Evolutionary conservation across 2,888 invertebrate genomes (phyloP).

Genomic region (Orchestes rusci): DNA sequence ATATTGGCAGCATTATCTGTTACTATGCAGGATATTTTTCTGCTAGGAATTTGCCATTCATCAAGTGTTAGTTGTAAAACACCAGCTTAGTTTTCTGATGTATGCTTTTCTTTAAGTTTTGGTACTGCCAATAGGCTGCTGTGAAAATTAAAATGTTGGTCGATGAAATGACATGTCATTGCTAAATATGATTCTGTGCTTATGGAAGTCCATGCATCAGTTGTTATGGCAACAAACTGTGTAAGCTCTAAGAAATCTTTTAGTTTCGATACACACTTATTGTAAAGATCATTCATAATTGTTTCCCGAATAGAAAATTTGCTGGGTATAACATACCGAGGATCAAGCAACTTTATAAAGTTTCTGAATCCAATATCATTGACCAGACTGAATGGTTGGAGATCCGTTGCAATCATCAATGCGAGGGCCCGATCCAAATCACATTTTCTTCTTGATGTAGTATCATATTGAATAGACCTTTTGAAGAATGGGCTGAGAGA

Average conservation of each 20-base stretch:
- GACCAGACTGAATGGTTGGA: slow-evolving; percentile 20
- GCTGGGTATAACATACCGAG: slow-evolving; percentile 17
- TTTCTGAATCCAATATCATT: slow-evolving; percentile 20
- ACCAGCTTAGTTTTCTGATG: too few species aligned
- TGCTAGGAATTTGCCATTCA: too few species aligned
- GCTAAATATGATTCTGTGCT: slow-evolving; percentile 14
- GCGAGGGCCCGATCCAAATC: slow-evolving; percentile 4
- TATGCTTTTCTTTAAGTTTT: too few species aligned
- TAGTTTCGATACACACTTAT: neutral
- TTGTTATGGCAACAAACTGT: slow-evolving; percentile 5
- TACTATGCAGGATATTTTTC: too few species aligned
- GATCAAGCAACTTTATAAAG: slow-evolving; percentile 18
- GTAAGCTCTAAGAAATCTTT: neutral
- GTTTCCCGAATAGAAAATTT: too few species aligned
- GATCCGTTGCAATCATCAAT: slow-evolving; percentile 21
- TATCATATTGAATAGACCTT: slow-evolving; percentile 10
- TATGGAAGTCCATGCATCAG: slow-evolving; percentile 14
- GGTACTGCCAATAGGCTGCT: too few species aligned
- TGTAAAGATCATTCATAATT: neutral
- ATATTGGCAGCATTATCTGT: too few species aligned
- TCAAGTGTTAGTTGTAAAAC: too few species aligned
- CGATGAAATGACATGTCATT: slow-evolving; percentile 13
- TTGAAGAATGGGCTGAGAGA: slow-evolving; percentile 19
- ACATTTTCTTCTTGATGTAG: slow-evolving; percentile 12
- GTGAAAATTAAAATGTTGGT: too few species aligned